phyloP scores from a whole-genome alignment of 2,888 invertebrate genomes.

The Meiosimyza decipiens region DNA sequence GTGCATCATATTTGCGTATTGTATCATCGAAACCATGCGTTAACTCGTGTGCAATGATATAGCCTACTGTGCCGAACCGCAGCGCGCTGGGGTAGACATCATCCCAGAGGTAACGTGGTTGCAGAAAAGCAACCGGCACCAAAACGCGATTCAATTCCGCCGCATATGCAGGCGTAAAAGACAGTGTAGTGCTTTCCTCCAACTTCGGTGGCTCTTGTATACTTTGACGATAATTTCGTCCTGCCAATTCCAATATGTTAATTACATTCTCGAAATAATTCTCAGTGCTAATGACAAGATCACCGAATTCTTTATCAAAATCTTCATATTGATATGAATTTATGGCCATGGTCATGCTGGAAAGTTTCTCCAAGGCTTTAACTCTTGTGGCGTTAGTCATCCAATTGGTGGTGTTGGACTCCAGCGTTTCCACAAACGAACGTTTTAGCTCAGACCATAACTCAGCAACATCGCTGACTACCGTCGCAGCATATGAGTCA shows the following conservation, averaged over 20 bases:
- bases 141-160: conserved; percentile 53
- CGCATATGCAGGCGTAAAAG: conserved; percentile 52
- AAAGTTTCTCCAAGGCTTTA: conserved; percentile 53
- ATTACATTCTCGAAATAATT: conserved; percentile 56
- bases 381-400: conserved; percentile 49
- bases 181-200: conserved; percentile 42
- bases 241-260: conserved; percentile 50
- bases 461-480: conserved; percentile 42
- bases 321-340: conserved; percentile 47
- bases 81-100: conserved; percentile 56
- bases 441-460: conserved; percentile 56
- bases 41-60: conserved; percentile 59
- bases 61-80: conserved; percentile 59
- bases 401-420: conserved; percentile 46
- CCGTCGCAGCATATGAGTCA: not conserved
- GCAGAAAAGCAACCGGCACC: conserved; percentile 55
- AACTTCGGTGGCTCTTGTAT: conserved; percentile 46
- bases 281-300: conserved; percentile 50
- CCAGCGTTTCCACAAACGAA: conserved; percentile 50
- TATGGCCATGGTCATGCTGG: conserved; percentile 54
- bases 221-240: conserved; percentile 45
- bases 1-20: conserved; percentile 54
- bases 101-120: conserved; percentile 60
- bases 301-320: conserved; percentile 50
- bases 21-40: conserved; percentile 60